A percentile compares a stretch with the other conserved stretches of the same genome.
These are phyloP conservation scores for Drosophila pullipes DNA, from an alignment of 2,888 invertebrate species.

Conservation along the genomic window DNA sequence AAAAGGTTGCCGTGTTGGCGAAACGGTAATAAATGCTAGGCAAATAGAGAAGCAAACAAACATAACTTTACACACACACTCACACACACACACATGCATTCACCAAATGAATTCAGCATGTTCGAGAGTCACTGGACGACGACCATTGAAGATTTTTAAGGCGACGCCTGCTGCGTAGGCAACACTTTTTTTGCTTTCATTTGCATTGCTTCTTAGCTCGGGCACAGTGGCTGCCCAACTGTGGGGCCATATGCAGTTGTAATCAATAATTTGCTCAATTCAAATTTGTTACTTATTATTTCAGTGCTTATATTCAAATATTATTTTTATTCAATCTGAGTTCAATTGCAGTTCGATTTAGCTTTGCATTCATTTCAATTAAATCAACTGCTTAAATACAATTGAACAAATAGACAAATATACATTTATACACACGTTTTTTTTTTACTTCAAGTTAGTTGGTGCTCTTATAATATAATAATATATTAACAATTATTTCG, in stretches of 20 bases:
- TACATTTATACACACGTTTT: too few species aligned
- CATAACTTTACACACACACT: conserved; percentile 7
- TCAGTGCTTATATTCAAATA: not conserved
- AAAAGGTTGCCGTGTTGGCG: conserved; percentile 30
- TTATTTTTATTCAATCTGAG: not conserved
- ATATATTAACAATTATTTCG: not conserved
- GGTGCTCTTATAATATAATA: not conserved
- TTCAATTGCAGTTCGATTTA: too few species aligned
- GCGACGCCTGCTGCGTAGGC: conserved; percentile 50
- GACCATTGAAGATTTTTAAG: conserved; percentile 1
- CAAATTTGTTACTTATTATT: too few species aligned
- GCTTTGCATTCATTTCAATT: not conserved
- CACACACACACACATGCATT: conserved; percentile 3
- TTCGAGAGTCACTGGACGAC: conserved; percentile 20
- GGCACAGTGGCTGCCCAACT: conserved; percentile 40
- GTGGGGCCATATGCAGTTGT: not conserved
- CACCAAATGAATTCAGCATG: not conserved
- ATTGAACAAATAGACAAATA: not conserved
- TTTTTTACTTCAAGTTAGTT: not conserved
- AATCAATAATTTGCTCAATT: not conserved
- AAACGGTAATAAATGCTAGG: conserved; percentile 72
- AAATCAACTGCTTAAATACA: not conserved
- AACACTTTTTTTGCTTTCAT: conserved; percentile 16
- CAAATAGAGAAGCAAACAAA: conserved; percentile 55
- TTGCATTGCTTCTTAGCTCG: conserved; percentile 3